phyloP scores from a whole-genome alignment of 2,797 vertebrate genomes.

The Chloroceryle inda region DNA sequence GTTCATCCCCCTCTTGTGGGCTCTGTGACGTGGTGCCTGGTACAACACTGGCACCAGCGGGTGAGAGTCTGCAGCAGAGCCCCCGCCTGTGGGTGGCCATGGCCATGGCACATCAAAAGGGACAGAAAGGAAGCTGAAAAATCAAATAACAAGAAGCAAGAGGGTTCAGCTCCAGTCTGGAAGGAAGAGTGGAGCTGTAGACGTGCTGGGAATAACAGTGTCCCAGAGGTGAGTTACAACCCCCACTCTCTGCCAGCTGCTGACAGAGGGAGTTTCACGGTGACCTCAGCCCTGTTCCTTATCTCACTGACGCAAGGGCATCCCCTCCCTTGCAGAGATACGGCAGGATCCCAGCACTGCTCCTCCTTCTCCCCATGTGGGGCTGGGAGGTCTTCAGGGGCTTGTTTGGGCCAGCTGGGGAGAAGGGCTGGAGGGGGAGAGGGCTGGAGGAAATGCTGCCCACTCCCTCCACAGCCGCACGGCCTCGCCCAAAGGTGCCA shows the following conservation, averaged over 20 bases:
- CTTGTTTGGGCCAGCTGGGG: not conserved
- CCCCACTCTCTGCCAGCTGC: not conserved
- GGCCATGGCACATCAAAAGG: not conserved
- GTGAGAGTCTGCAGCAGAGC: not conserved
- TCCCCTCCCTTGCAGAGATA: not conserved
- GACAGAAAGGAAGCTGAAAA: not conserved
- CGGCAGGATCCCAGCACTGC: accelerated
- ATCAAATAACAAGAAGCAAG: not conserved
- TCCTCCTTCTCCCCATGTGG: accelerated
- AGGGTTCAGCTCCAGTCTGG: not conserved
- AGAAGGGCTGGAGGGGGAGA: not conserved
- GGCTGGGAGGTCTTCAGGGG: not conserved
- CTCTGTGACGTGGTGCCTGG: accelerated
- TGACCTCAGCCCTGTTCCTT: not conserved
- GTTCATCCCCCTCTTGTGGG: not conserved
- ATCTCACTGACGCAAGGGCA: accelerated
- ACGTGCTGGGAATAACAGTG: accelerated
- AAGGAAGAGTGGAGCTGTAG: not conserved
- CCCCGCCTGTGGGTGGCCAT: not conserved
- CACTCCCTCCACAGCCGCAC: accelerated
- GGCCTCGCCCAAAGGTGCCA: not conserved
- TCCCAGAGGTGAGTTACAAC: not conserved
- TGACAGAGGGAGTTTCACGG: not conserved
- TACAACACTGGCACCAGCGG: accelerated
- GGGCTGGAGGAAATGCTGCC: not conserved